A percentile compares a stretch with the other conserved stretches of the same genome.
Evolutionary conservation across 1,140 invertebrate genomes (phyloP).

Genomic region (Aphaenogaster floridana): DNA sequence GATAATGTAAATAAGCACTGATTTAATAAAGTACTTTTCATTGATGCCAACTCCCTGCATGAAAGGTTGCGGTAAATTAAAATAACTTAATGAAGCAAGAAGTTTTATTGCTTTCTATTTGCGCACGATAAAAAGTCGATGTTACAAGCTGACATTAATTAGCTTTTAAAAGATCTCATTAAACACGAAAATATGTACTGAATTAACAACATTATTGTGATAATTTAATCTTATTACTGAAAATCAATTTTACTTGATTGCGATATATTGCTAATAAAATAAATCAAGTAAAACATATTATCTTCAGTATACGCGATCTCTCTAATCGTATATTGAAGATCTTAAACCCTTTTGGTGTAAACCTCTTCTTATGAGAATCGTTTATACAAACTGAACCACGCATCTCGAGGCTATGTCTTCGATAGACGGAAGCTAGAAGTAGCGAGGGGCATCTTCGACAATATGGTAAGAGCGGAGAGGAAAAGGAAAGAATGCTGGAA

Average conservation of each 20-base stretch:
- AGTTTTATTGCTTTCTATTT: conserved; percentile 36
- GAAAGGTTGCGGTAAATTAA: conserved; percentile 20
- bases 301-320: background rate
- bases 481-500: conserved; percentile 26
- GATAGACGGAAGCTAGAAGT: background rate
- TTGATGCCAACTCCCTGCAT: background rate
- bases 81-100: background rate
- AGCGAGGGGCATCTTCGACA: background rate
- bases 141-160: conserved; percentile 19
- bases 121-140: background rate
- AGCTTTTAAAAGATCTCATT: background rate
- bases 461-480: background rate
- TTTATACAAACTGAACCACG: background rate
- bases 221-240: background rate
- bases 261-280: background rate
- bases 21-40: conserved; percentile 20
- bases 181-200: conserved; percentile 12
- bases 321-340: background rate
- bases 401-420: background rate
- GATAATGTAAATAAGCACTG: conserved; percentile 7
- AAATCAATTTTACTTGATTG: conserved; percentile 20
- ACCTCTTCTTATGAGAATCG: conserved; percentile 15
- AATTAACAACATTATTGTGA: conserved; percentile 10
- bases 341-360: background rate
- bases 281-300: background rate